phyloP scores from a whole-genome alignment of 2,797 vertebrate genomes.

The Gallinago stenura region DNA sequence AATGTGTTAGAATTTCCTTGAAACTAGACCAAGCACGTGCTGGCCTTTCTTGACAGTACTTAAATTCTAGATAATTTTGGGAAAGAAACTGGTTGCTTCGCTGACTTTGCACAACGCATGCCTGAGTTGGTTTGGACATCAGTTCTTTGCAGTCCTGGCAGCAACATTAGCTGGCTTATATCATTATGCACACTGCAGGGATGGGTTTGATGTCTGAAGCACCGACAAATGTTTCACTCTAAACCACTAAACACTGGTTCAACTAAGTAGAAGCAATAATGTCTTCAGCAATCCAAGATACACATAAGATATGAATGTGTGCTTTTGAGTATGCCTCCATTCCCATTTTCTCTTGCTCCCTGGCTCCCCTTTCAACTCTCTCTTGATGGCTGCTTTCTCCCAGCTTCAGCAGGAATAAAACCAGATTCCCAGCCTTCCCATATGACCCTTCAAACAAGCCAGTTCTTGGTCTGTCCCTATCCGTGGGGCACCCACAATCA shows the following conservation, averaged over 20 bases:
- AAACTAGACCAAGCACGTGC: background rate
- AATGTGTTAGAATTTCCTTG: background rate
- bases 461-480: background rate
- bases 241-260: background rate
- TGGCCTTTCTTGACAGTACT: background rate
- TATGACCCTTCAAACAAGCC: background rate
- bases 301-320: accelerated
- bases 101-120: background rate
- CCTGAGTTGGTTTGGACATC: background rate
- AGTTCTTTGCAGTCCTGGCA: background rate
- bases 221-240: background rate
- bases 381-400: background rate
- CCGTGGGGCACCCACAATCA: background rate
- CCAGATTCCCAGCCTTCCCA: background rate
- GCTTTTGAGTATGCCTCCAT: background rate
- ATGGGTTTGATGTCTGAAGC: background rate
- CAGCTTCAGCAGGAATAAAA: background rate
- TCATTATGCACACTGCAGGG: background rate
- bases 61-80: background rate
- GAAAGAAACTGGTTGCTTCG: background rate
- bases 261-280: background rate
- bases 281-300: background rate
- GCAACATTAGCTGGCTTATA: background rate
- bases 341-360: background rate
- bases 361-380: background rate